phyloP scores from a whole-genome alignment of 2,113 vertebrate genomes.

The Oryzias melastigma region DNA sequence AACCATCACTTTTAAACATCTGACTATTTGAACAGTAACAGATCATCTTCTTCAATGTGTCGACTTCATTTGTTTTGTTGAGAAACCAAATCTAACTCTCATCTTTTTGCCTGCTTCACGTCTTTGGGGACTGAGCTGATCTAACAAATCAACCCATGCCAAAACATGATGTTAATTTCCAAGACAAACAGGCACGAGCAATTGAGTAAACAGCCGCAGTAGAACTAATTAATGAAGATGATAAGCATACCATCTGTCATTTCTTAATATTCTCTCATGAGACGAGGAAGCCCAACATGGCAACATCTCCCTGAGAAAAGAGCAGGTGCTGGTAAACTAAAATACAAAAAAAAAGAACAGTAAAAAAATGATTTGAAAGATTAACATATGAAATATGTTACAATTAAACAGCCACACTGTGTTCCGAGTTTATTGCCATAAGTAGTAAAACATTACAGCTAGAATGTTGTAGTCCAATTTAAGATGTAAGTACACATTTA shows the following conservation, averaged over 20 bases:
- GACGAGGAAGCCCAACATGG: conserved; percentile 1
- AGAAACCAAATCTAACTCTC: conserved; percentile 12
- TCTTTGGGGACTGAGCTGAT: conserved; percentile 23
- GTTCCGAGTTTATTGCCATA: no score
- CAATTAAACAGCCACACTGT: no score
- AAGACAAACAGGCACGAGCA: conserved; percentile 36
- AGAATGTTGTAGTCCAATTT: no score
- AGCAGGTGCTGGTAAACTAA: conserved; percentile 8
- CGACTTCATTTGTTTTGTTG: conserved; percentile 24
- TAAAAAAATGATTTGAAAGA: no score
- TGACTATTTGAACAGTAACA: conserved; percentile 9
- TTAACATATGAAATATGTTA: no score
- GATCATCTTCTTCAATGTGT: conserved; percentile 8
- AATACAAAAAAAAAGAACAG: not conserved
- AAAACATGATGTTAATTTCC: conserved; percentile 22
- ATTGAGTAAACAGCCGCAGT: conserved; percentile 22
- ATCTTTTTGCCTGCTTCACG: conserved; percentile 26
- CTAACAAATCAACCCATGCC: conserved; percentile 21
- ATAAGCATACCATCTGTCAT: conserved; percentile 38
- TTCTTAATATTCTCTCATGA: conserved; percentile 22
- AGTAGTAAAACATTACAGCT: no score
- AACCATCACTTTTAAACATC: not conserved
- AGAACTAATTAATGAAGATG: conserved; percentile 35
- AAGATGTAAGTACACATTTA: no score
- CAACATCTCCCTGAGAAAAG: conserved; percentile 3